Base-by-base conservation (phyloP, 2,113 vertebrate species). In the Piaya cayana region DNA sequence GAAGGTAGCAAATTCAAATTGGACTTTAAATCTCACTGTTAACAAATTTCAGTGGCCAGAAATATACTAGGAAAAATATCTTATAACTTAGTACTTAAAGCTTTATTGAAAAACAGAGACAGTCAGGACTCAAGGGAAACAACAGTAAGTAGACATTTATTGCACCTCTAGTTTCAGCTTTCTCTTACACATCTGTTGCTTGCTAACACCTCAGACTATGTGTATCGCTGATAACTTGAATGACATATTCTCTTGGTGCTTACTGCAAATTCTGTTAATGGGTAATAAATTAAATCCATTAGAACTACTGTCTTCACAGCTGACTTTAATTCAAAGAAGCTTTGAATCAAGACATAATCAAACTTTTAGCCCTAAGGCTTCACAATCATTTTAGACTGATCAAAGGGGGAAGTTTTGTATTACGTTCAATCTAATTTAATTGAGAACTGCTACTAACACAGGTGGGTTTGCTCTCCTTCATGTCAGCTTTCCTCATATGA, bases 311-410 rank as follows among this genome's bases (percentile, higher is more conserved):
- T 92, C 53, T 94, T 92, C 62, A 80, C 50, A 85, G 49, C 15
- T 80, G 49, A 90, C 63, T 91, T 93, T 65, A 95, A 95, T 85
- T 90, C 92, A 93, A 87, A 93, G 90, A 60, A 80, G 74, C 85
- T 95, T 88, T 95, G 85, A 92, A 95, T 95, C 82, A 96, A 93
- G 93, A 92, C 67, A 42, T 96, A 94, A 94, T 95, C 90, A 96
- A 94, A 95, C 78, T 94, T 96, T 88, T 85, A 96, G 88, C 95
- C 95, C 67, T 72, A 85, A 93, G 92, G 92, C 82, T 90, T 95
- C 78, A 79, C 70, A 92, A 90, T 96, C 78, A 19, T 69, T 34
- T 94, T 91, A 94, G 49, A 65, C 62, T 96, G 96, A 96, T 96
- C 93, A 96, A 96, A 96, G 70, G 8, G 8, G 29, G 39, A 96